Evolutionary conservation across 1,140 invertebrate genomes (phyloP).

Genomic region (Lordiphosa clarofinis): DNA sequence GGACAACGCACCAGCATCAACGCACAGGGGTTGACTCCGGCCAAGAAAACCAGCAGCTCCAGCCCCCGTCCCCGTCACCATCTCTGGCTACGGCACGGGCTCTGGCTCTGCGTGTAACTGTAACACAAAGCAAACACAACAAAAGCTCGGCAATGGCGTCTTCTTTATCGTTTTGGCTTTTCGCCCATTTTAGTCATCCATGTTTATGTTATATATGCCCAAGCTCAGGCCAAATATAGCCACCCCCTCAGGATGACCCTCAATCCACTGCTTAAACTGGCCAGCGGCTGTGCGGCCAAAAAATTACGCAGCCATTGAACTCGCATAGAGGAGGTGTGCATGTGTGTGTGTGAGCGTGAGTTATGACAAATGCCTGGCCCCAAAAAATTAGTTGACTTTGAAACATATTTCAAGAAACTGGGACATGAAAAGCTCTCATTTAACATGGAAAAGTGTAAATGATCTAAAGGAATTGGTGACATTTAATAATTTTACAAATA

Average conservation of each 20-base stretch:
- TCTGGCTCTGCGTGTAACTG: constrained; percentile 10
- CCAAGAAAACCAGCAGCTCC: not conserved
- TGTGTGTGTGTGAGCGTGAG: constrained; percentile 15
- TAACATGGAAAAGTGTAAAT: too few species aligned
- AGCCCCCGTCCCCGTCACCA: not conserved
- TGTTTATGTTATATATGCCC: constrained; percentile 64
- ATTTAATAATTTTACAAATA: too few species aligned
- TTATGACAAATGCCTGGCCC: constrained; percentile 35
- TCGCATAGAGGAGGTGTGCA: constrained; percentile 21
- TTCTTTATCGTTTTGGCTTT: constrained; percentile 77
- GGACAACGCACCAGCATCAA: constrained; percentile 52
- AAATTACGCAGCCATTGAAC: constrained; percentile 74
- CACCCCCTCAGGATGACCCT: constrained; percentile 43
- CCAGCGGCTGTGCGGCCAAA: constrained; percentile 61
- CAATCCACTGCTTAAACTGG: constrained; percentile 26
- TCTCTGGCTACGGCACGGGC: not conserved
- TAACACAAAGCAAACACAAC: constrained; percentile 58
- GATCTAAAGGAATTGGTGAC: not conserved
- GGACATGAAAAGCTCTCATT: too few species aligned
- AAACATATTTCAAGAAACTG: constrained; percentile 12
- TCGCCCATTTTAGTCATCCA: constrained; percentile 77
- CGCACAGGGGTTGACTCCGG: constrained; percentile 52
- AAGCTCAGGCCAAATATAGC: constrained; percentile 32
- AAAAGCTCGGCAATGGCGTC: constrained; percentile 45
- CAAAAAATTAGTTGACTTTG: constrained; percentile 18